Conservation (phyloP, 2,113 vertebrate species). For the Catagonus wagneri region DNA sequence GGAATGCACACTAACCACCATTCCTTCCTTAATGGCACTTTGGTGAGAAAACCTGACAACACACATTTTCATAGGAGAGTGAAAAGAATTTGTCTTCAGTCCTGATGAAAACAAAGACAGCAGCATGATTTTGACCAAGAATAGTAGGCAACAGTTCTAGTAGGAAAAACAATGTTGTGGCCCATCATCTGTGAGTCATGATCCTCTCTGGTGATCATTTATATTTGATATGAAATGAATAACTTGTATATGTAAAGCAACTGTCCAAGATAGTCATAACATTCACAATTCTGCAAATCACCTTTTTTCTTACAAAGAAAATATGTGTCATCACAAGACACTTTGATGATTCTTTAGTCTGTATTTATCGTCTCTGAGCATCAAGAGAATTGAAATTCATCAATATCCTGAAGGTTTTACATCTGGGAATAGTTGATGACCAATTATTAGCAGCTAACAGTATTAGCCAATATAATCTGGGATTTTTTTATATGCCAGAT, state of each 20-base stretch:
- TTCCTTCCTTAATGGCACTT: neutral
- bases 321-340: neutral
- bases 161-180: neutral
- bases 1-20: neutral
- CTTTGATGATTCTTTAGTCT: neutral
- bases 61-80: neutral
- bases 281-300: neutral
- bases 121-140: neutral
- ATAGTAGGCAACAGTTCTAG: neutral
- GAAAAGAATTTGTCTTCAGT: neutral
- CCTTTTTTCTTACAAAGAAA: neutral
- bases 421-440: neutral
- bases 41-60: neutral
- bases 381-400: neutral
- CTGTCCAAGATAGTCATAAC: neutral
- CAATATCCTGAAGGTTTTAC: neutral
- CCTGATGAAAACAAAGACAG: neutral
- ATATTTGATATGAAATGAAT: neutral
- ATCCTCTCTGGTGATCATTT: neutral
- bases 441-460: neutral
- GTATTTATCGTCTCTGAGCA: neutral
- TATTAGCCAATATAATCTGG: neutral
- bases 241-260: constrained; percentile 30
- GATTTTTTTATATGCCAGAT: neutral
- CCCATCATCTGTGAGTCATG: neutral